phyloP scores from a whole-genome alignment of 2,797 vertebrate genomes.

The Enteromius radiatus region DNA sequence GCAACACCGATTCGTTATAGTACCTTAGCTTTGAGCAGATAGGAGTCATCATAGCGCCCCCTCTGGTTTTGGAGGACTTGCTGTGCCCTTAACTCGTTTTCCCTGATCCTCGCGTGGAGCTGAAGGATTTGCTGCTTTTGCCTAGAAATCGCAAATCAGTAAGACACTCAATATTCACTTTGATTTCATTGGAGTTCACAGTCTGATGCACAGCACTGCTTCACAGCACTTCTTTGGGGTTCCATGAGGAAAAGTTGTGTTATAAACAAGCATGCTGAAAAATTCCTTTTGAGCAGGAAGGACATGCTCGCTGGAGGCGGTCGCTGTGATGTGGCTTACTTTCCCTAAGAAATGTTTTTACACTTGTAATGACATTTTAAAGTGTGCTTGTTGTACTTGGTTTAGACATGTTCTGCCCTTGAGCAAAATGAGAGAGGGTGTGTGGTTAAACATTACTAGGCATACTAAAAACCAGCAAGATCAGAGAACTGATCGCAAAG shows the following conservation, averaged over 20 bases:
- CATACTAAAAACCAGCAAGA: constrained; percentile 1
- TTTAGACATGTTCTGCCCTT: constrained; percentile 33
- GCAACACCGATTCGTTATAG: not conserved
- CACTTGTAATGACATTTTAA: constrained; percentile 32
- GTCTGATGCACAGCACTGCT: not conserved
- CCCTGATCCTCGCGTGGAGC: constrained; percentile 88
- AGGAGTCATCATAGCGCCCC: constrained; percentile 81
- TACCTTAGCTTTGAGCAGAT: constrained; percentile 82
- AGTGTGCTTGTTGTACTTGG: constrained; percentile 17
- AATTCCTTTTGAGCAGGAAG: not conserved
- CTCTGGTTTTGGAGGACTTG: constrained; percentile 86
- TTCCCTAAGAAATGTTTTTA: constrained; percentile 26
- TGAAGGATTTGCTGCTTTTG: constrained; percentile 94
- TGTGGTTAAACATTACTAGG: constrained; percentile 27
- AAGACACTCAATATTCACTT: constrained; percentile 13
- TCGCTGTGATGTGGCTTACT: constrained; percentile 16
- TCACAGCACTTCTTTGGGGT: not conserved
- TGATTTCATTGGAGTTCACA: not conserved
- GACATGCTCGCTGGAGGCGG: constrained; percentile 9
- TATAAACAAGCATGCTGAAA: not conserved
- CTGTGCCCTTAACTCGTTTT: constrained; percentile 90
- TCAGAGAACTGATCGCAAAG: not conserved
- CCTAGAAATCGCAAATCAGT: constrained; percentile 71
- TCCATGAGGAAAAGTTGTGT: not conserved
- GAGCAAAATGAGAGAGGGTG: constrained; percentile 22